Evolutionary conservation across 1,140 invertebrate genomes (phyloP).

Genomic region (Aradophagus sp.): DNA sequence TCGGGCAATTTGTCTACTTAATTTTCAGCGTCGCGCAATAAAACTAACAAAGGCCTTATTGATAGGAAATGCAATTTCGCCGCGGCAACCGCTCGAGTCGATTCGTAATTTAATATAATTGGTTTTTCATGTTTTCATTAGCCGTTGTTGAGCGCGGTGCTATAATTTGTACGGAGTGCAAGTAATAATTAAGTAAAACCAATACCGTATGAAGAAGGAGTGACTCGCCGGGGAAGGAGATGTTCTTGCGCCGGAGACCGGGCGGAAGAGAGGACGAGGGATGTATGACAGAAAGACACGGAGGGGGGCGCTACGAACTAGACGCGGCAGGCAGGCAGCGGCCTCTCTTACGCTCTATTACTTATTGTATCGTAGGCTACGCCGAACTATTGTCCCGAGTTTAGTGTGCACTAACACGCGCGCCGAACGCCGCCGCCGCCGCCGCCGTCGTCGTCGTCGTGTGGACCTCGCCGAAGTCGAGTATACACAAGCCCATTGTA

Average conservation of each 20-base stretch:
- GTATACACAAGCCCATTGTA: conserved; percentile 49
- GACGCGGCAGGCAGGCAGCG: conserved; percentile 17
- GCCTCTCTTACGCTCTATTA: conserved; percentile 55
- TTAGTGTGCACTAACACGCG: conserved; percentile 52
- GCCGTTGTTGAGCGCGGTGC: conserved; percentile 35
- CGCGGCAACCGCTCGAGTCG: conserved; percentile 45
- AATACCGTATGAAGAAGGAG: conserved; percentile 50
- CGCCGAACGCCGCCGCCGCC: too few species aligned
- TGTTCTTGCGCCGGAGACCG: conserved; percentile 17
- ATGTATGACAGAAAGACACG: conserved; percentile 6
- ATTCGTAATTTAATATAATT: conserved; percentile 57
- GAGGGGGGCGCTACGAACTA: too few species aligned
- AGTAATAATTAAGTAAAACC: conserved; percentile 61
- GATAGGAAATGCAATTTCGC: conserved; percentile 46
- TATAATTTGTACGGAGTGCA: conserved; percentile 55
- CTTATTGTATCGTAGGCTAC: conserved; percentile 54
- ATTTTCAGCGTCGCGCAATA: conserved; percentile 31
- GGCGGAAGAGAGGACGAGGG: neutral
- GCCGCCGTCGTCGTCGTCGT: too few species aligned
- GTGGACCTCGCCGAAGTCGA: conserved; percentile 48
- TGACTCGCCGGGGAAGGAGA: conserved; percentile 11
- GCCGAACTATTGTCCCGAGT: conserved; percentile 57
- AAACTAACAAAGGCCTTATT: conserved; percentile 52
- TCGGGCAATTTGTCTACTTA: conserved; percentile 32
- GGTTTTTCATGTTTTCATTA: conserved; percentile 59